Evolutionary conservation across 2,888 invertebrate genomes (phyloP).

Genomic region (Himalopsyche kuldschensis): DNA sequence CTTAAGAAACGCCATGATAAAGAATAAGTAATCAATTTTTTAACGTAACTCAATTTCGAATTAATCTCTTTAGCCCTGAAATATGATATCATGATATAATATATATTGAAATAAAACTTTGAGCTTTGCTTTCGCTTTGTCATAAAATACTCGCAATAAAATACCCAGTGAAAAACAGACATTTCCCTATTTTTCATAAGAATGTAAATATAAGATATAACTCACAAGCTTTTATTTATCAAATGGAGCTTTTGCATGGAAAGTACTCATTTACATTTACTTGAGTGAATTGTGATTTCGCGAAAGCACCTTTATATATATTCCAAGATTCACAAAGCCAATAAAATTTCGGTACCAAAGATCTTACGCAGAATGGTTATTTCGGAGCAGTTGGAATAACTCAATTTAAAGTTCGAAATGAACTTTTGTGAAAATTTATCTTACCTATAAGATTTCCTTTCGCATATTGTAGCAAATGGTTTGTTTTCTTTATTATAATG

Average conservation of each 20-base stretch:
- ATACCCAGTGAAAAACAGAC: background rate
- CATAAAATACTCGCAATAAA: too few relatives aligned
- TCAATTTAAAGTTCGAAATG: background rate
- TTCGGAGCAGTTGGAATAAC: background rate
- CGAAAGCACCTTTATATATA: background rate
- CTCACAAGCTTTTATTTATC: background rate
- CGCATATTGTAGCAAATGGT: too few relatives aligned
- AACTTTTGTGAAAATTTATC: background rate
- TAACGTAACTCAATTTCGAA: too few relatives aligned
- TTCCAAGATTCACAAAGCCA: background rate
- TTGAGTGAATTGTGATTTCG: background rate
- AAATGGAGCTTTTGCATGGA: background rate
- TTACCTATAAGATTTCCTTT: background rate
- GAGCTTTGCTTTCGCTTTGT: too few relatives aligned
- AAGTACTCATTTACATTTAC: background rate
- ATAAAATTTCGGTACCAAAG: background rate
- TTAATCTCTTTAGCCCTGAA: too few relatives aligned
- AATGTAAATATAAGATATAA: background rate
- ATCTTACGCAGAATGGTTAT: background rate
- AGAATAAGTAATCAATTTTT: too few relatives aligned
- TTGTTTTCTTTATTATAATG: too few relatives aligned
- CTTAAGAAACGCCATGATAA: too few relatives aligned
- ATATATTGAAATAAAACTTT: too few relatives aligned
- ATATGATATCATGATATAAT: too few relatives aligned
- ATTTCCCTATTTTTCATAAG: background rate